Conservation (phyloP, 2,797 vertebrate genomes). For the Oophaga sylvatica region DNA sequence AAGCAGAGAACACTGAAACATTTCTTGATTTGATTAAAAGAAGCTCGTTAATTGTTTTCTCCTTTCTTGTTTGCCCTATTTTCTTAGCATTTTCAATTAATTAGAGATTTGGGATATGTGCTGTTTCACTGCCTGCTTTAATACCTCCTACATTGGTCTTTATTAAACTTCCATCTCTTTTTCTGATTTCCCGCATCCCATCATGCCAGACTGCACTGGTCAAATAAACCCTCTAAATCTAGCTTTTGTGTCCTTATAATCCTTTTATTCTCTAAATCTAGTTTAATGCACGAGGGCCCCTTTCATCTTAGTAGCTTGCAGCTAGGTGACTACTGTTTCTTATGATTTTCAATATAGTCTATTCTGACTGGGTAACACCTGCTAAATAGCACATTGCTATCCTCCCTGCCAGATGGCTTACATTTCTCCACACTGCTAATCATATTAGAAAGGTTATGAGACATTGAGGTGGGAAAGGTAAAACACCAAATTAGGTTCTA, state of each 20-base stretch:
- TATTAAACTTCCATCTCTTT: conserved; percentile 72
- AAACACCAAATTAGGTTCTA: neutral
- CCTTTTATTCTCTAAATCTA: conserved; percentile 82
- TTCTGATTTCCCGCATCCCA: conserved; percentile 68
- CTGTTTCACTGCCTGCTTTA: conserved; percentile 65
- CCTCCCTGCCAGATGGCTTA: neutral
- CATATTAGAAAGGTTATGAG: neutral
- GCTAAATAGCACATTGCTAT: conserved; percentile 64
- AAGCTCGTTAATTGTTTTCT: conserved; percentile 58
- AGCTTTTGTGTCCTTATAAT: conserved; percentile 78
- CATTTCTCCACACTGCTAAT: neutral
- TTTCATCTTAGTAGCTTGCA: conserved; percentile 77
- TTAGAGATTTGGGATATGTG: conserved; percentile 72
- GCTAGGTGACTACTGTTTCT: conserved; percentile 69
- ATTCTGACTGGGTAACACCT: conserved; percentile 63
- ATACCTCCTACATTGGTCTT: conserved; percentile 64
- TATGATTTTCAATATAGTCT: conserved; percentile 68
- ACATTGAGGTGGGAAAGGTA: neutral
- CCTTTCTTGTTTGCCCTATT: conserved; percentile 30
- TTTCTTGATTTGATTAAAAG: conserved; percentile 68
- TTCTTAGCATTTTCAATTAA: conserved; percentile 73
- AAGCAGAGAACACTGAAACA: conserved; percentile 64
- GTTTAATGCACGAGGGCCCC: conserved; percentile 73
- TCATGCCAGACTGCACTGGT: conserved; percentile 73
- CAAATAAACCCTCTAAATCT: conserved; percentile 79